A percentile compares a stretch with the other conserved stretches of the same genome.
phyloP scores from a whole-genome alignment of 1,140 invertebrate species.

The Charaxes varanes region DNA sequence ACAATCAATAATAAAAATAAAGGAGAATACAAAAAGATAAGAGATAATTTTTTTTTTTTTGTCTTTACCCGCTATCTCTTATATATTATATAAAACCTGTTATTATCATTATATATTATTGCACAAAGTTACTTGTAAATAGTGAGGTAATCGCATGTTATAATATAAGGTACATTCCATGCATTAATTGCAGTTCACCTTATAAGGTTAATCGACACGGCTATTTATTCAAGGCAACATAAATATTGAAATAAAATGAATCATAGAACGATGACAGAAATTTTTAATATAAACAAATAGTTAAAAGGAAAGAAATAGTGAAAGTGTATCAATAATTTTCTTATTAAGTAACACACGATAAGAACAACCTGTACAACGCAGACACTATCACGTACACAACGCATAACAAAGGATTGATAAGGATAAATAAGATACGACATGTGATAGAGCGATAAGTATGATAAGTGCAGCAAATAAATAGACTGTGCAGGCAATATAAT shows the following conservation, averaged over 20 bases:
- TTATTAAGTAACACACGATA: conserved; percentile 11
- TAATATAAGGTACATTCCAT: neutral
- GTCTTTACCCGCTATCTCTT: no score
- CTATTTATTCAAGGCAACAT: neutral
- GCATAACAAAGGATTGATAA: conserved; percentile 25
- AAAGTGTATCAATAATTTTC: neutral
- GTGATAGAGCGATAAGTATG: conserved; percentile 28
- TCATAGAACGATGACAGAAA: no score
- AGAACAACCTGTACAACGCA: conserved; percentile 21
- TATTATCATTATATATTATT: no score
- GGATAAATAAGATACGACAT: conserved; percentile 31
- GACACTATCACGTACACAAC: conserved; percentile 30
- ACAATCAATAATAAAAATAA: no score
- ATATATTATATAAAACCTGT: no score
- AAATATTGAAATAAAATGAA: neutral
- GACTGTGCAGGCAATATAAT: conserved; percentile 8
- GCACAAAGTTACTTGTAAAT: neutral
- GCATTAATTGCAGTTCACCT: neutral
- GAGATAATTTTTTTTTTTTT: no score
- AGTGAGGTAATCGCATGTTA: no score
- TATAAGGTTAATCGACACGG: conserved; percentile 6
- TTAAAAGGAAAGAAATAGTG: neutral
- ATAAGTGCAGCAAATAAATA: conserved; percentile 13
- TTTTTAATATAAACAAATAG: neutral
- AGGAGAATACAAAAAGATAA: no score